phyloP scores from a whole-genome alignment of 30 jellyfish, hydroid and myxozoan genomes.

The Aurelia sp. region DNA sequence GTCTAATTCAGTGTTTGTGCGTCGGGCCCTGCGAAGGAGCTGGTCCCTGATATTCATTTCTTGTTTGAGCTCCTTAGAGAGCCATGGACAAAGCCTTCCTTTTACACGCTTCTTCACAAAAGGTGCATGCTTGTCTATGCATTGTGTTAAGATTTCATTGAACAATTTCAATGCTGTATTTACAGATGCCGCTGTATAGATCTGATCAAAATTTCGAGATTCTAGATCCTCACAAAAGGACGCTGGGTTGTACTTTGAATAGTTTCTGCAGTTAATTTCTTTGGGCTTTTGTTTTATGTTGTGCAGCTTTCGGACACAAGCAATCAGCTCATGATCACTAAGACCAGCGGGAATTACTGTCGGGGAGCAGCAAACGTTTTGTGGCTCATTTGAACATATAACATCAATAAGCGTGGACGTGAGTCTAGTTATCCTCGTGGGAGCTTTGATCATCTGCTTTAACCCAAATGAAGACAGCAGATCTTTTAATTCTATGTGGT shows the following conservation, averaged over 20 bases:
- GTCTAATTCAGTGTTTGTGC: conserved; percentile 46
- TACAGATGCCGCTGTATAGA: conserved; percentile 42
- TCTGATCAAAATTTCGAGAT: conserved; percentile 36
- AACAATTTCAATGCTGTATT: conserved; percentile 55
- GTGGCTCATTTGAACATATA: too few relatives aligned
- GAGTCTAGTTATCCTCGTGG: conserved; percentile 58
- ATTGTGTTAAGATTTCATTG: conserved; percentile 25
- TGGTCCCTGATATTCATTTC: conserved; percentile 69
- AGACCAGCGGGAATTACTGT: too few relatives aligned
- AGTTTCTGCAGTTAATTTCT: too few relatives aligned
- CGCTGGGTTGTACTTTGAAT: conserved; percentile 61
- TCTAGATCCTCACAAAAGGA: conserved; percentile 56
- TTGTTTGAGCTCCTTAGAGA: conserved; percentile 47
- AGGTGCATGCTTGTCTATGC: conserved; percentile 72
- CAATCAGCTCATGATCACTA: too few relatives aligned
- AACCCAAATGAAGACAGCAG: conserved; percentile 28
- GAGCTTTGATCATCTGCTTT: conserved; percentile 35
- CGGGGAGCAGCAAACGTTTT: too few relatives aligned
- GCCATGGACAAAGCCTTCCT: conserved; percentile 72
- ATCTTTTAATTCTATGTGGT: conserved; percentile 46
- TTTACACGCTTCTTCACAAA: conserved; percentile 38
- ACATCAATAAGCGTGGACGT: too few relatives aligned
- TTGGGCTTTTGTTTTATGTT: too few relatives aligned
- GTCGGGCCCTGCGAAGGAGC: conserved; percentile 65
- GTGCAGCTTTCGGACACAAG: too few relatives aligned